Evolutionary conservation across 2,113 vertebrate genomes (phyloP), one percentile per base, ranked within the genome.

Genomic region (Theristicus caerulescens): DNA sequence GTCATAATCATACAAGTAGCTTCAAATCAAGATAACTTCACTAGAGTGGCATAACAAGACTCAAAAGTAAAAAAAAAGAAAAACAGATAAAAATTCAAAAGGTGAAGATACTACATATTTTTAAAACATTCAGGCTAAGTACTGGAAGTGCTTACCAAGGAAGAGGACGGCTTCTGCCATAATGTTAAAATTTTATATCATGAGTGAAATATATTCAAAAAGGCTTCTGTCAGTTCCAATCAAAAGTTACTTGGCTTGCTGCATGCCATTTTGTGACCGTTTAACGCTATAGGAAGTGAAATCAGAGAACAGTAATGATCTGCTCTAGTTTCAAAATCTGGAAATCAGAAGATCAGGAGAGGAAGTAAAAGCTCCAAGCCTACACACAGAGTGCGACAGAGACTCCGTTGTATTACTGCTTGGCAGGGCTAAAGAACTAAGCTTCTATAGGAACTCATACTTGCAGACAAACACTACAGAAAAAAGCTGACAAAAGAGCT

Each of bases 401-500:
- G 55, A 26, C 7, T 32, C 74, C 71, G 82, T 86, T 95, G 79
- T 94, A 25, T 36, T 73, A 55, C 55, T 86, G 67, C 42, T 73
- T 49, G 20, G 47, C 54, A 64, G 44, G 66, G 12, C 62, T 82
- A 25, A 91, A 77, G 46, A 81, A 46, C 25, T 58, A 64, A 69
- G 71, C 25, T 86, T 83, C 76, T 78, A 26, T 34, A 88, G 42
- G 29, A 88, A 78, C 64, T 85, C 38, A 44, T 47, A 94, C 38
- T 71, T 83, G 51, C 90, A 91, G 76, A 86, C 42, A 90, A 93
- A 80, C 40, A 59, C 34, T 54, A 54, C 49, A 82, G 62, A 55
- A 83, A 67, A 88, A 90, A 90, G 18, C 34, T 73, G 64, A 96
- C 82, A 95, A 95, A 94, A 94, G 59, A 78, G 82, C 82, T 95